Percentiles rank a stretch among this genome's conserved stretches.
Conservation (phyloP, 2,113 vertebrate species). For the Sigmodon hispidus region DNA sequence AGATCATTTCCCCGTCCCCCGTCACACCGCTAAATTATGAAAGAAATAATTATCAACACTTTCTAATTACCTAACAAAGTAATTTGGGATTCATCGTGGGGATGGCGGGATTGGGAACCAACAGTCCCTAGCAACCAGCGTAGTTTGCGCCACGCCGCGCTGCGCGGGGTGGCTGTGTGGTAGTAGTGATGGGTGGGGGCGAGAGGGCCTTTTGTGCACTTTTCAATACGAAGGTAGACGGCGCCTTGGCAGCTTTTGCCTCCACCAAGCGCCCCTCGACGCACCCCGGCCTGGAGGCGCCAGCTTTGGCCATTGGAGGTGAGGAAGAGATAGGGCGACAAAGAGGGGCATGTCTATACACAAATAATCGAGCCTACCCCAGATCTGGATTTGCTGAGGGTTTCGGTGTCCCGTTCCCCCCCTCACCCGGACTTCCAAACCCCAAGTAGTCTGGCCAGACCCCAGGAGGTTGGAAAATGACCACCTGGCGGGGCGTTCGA, state of each 20-base stretch:
- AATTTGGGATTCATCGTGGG: conserved; percentile 85
- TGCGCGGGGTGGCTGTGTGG: conserved; percentile 14
- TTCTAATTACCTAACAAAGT: conserved; percentile 89
- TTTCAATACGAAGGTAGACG: conserved; percentile 14
- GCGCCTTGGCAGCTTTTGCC: not conserved
- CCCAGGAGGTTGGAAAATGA: conserved; percentile 49
- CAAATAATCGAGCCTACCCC: not conserved
- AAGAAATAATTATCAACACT: conserved; percentile 89
- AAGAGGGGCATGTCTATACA: not conserved
- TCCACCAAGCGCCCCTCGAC: conserved; percentile 4
- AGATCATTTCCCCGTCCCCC: conserved; percentile 87
- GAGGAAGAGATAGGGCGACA: conserved; percentile 40
- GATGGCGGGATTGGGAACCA: conserved; percentile 80
- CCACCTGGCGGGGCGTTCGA: not conserved
- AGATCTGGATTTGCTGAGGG: conserved; percentile 23
- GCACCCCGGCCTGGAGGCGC: not conserved
- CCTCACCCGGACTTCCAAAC: conserved; percentile 6
- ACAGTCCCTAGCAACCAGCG: conserved; percentile 78
- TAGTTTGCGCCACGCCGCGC: conserved; percentile 67
- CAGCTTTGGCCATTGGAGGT: conserved; percentile 21
- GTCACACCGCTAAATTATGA: conserved; percentile 87
- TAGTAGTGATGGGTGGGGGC: not conserved
- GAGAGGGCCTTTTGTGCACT: conserved; percentile 8
- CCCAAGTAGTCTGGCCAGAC: not conserved
- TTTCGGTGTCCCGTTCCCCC: not conserved